Base-by-base conservation (phyloP, 2,888 invertebrate species). In the Cephus nigrinus region DNA sequence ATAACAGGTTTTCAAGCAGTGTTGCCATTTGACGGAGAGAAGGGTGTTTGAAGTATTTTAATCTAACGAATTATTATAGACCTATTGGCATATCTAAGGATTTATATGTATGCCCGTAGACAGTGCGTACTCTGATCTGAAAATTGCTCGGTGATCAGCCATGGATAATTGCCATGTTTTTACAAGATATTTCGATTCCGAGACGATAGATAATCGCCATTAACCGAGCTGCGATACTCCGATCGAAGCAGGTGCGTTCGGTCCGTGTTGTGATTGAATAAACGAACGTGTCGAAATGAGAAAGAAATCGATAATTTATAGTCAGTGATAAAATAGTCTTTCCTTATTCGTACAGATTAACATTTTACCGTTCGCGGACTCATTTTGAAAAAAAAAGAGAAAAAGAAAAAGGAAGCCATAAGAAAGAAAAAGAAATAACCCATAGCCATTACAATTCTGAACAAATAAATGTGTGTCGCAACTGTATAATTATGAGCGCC, bases 401-500 rank as follows among this genome's bases (percentile, higher is more conserved):
- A 32, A 32, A 32, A 32, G 32, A 32, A 32, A 81, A 80, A 79
- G 78, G 80, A 79, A 79, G 9, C 23, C 15, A 55, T 5, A 55
- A 55, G 40, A 55, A 55, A 55, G 23, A 55, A 55, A 55, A 55
- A 55, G 23, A 23, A 55, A 55, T 55, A 55, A 36, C 84, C 79
- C 84, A 82, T 82, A 77, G 80, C 81, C 84, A 86, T 87, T 85
- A 85, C 86, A 85, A 87, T 85, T 81, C 84, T 80, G 83, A 86
- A 86, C 85, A 85, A 88, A 88, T 87, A 88, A 86, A 86, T 84
- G 84, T 83, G 79, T 86, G 84, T 86, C 85, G 84, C 83, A 86
- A 87, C 85, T 86, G 82, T 85, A 86, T 88, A 88, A 88, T 88
- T 88, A 86, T 85, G 84, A 86, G 86, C 86, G 83, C 84, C 83